Evolutionary conservation across 2,888 invertebrate genomes (phyloP).

Genomic region (Nematopogon swammerdamellus): DNA sequence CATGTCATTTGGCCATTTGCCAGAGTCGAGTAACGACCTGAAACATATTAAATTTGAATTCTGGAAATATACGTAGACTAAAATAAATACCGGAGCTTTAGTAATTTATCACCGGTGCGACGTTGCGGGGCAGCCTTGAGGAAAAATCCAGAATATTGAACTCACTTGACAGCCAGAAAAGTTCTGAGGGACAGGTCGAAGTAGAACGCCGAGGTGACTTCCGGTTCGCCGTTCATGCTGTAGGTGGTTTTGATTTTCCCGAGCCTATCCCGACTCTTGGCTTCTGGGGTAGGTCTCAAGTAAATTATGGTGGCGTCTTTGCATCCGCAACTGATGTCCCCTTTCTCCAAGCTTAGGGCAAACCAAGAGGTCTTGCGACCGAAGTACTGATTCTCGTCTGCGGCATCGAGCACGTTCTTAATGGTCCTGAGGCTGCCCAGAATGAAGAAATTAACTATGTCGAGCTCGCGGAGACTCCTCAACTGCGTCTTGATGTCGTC

Average conservation of each 20-base stretch:
- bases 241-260: constrained; percentile 68
- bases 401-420: constrained; percentile 64
- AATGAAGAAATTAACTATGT: constrained; percentile 88
- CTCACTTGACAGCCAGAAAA: constrained; percentile 71
- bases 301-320: constrained; percentile 75
- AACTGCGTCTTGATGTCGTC: constrained; percentile 67
- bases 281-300: constrained; percentile 68
- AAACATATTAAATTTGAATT: constrained; percentile 39
- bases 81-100: not conserved
- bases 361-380: constrained; percentile 87
- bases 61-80: constrained; percentile 12
- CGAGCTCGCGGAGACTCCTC: constrained; percentile 69
- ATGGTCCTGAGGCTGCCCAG: constrained; percentile 72
- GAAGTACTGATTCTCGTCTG: constrained; percentile 72
- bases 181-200: constrained; percentile 78
- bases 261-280: constrained; percentile 65
- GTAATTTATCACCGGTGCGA: not conserved
- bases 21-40: constrained; percentile 68
- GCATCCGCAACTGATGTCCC: constrained; percentile 70
- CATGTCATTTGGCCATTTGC: constrained; percentile 71
- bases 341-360: constrained; percentile 73
- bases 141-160: constrained; percentile 5
- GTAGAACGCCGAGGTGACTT: constrained; percentile 81
- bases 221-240: constrained; percentile 68
- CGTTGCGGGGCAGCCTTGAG: not conserved